phyloP scores from a whole-genome alignment of 2,113 vertebrate genomes.

The Campylomormyrus tamandua region DNA sequence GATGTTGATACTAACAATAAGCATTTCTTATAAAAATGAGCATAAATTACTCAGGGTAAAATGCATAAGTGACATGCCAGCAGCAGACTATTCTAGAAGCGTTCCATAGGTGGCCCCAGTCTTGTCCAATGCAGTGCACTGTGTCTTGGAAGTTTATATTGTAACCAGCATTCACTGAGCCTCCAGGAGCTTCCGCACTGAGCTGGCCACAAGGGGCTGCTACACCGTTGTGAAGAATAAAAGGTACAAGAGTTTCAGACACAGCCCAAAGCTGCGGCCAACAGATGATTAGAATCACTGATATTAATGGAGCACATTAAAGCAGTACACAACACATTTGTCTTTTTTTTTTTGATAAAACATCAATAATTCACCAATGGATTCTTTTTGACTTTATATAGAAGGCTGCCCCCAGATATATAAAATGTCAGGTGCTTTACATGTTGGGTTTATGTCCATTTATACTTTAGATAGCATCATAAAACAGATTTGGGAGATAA shows the following conservation, averaged over 20 bases:
- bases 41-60: not conserved
- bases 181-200: not conserved
- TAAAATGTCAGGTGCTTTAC: not conserved
- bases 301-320: not conserved
- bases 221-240: not conserved
- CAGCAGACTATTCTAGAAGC: not conserved
- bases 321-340: not conserved
- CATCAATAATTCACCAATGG: not conserved
- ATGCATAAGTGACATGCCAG: not conserved
- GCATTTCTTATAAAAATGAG: not conserved
- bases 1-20: not conserved
- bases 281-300: not conserved
- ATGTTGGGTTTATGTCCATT: not conserved
- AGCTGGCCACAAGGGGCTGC: conserved; percentile 21
- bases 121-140: not conserved
- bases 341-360: not conserved
- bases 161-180: not conserved
- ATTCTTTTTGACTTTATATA: not conserved
- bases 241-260: not conserved
- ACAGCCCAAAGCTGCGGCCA: not conserved
- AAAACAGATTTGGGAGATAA: not conserved
- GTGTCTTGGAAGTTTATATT: not conserved
- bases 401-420: not conserved
- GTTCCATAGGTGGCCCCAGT: not conserved
- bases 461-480: not conserved